A percentile compares a stretch with the other conserved stretches of the same genome.
Evolutionary conservation across 2,113 vertebrate species (phyloP).

Genomic region (Hippotragus niger): DNA sequence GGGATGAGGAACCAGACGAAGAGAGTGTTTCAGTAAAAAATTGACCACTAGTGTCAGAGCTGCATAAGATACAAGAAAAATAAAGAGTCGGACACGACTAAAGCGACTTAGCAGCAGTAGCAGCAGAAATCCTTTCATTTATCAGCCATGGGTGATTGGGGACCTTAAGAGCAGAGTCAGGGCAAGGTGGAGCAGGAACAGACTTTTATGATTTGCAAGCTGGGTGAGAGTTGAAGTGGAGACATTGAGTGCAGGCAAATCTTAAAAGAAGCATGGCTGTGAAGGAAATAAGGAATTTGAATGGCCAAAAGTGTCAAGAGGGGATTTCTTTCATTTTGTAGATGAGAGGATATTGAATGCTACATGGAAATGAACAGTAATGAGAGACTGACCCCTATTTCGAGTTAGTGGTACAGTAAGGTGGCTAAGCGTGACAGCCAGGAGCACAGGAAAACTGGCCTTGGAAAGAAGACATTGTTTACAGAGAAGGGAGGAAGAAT

Average conservation of each 20-base stretch:
- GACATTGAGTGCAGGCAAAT: neutral
- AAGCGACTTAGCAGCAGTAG: too few relatives aligned
- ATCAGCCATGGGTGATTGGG: neutral
- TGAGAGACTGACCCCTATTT: neutral
- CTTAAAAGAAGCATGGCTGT: neutral
- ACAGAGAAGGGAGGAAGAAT: neutral
- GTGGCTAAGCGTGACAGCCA: neutral
- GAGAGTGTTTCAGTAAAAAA: neutral
- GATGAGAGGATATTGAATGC: neutral
- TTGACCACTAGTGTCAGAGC: neutral
- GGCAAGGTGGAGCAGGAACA: neutral
- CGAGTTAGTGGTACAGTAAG: neutral
- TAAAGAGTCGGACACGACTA: accelerated
- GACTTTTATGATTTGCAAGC: neutral
- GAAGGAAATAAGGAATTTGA: neutral
- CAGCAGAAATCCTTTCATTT: neutral
- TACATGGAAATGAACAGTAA: neutral
- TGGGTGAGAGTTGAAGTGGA: neutral
- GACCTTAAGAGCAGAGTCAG: neutral
- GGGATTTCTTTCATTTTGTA: neutral
- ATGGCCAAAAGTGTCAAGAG: neutral
- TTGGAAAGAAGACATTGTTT: neutral
- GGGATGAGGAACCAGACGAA: neutral
- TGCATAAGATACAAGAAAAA: neutral
- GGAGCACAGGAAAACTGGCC: neutral